These are phyloP conservation scores for Cyprinodon brontotheroides DNA, from an alignment of 2,113 vertebrate genomes.

Conservation along the genomic window DNA sequence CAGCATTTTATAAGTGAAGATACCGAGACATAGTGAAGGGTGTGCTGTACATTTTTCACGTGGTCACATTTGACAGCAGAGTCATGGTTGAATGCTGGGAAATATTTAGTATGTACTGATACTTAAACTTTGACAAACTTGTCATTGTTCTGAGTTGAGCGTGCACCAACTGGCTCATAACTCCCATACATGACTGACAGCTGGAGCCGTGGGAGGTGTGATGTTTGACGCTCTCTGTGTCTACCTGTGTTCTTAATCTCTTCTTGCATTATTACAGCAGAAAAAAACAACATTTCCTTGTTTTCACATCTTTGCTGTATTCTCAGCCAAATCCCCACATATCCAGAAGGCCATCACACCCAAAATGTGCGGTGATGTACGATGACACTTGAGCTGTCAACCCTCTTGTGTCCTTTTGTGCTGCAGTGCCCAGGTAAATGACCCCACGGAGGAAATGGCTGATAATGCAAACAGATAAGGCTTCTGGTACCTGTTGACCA, in stretches of 20 bases:
- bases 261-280: constrained; percentile 15
- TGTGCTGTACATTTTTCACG: not conserved
- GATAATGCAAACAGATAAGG: constrained; percentile 82
- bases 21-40: not conserved
- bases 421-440: constrained; percentile 66
- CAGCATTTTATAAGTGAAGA: too few relatives aligned
- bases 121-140: constrained; percentile 25
- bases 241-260: constrained; percentile 13
- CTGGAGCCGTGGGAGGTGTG: constrained; percentile 14
- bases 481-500: constrained; percentile 72
- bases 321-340: constrained; percentile 34
- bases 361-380: constrained; percentile 39
- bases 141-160: constrained; percentile 22
- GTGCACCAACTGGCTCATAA: constrained; percentile 34
- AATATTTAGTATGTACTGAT: constrained; percentile 5
- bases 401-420: constrained; percentile 70
- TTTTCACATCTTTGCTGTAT: constrained; percentile 36
- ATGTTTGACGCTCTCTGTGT: constrained; percentile 26
- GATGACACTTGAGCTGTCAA: constrained; percentile 65
- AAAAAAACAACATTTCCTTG: constrained; percentile 23
- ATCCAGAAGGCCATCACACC: constrained; percentile 26
- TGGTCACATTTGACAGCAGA: not conserved
- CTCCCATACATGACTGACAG: constrained; percentile 35
- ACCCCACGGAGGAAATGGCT: constrained; percentile 77
- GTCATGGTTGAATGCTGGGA: constrained; percentile 4